phyloP scores from a whole-genome alignment of 2,888 invertebrate species.

The Troides oblongomaculatus region DNA sequence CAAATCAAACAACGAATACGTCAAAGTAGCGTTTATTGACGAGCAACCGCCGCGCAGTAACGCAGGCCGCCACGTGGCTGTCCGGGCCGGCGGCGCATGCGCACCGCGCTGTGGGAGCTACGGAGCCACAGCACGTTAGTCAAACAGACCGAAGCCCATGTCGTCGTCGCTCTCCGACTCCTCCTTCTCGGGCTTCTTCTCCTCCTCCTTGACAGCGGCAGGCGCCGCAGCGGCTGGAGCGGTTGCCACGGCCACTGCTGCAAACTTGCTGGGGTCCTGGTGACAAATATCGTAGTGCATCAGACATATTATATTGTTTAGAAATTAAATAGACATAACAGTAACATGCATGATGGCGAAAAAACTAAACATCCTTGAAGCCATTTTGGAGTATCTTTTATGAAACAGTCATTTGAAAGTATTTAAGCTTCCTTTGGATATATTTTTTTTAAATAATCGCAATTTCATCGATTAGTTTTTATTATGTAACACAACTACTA shows the following conservation, averaged over 20 bases:
- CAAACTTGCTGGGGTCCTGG: constrained; percentile 96
- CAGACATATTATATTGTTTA: no score
- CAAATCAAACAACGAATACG: constrained; percentile 32
- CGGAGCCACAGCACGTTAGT: constrained; percentile 76
- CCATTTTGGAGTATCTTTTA: no score
- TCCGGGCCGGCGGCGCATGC: constrained; percentile 70
- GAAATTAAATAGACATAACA: no score
- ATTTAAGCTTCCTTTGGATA: no score
- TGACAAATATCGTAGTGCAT: background rate
- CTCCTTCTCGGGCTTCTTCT: constrained; percentile 90
- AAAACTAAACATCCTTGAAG: no score
- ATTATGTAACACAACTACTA: no score
- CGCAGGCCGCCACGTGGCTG: constrained; percentile 70
- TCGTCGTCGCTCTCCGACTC: constrained; percentile 94
- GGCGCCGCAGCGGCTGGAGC: constrained; percentile 84
- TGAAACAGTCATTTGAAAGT: no score
- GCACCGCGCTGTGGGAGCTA: constrained; percentile 41
- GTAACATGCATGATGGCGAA: no score
- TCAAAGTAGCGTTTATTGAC: constrained; percentile 57
- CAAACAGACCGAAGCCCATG: constrained; percentile 98
- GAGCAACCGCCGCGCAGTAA: constrained; percentile 45
- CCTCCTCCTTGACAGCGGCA: constrained; percentile 82
- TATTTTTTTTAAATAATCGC: no score
- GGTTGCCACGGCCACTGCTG: constrained; percentile 79
- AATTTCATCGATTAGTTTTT: no score